These are phyloP conservation scores for Aphidius ervi DNA, from an alignment of 1,140 invertebrate species.

Conservation along the genomic window DNA sequence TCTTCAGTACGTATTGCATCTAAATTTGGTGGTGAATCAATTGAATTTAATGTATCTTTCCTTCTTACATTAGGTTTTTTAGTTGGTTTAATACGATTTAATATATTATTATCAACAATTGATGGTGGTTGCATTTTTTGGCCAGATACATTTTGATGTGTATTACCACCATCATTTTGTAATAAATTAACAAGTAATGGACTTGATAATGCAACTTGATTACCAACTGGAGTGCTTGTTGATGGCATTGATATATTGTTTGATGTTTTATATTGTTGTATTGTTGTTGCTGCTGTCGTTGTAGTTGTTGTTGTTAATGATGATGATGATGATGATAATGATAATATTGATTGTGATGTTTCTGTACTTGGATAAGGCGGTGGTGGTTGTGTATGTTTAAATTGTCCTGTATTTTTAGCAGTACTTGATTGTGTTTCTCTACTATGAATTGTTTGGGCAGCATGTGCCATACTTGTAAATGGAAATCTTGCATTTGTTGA, in stretches of 20 bases:
- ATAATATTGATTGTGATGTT: conserved; percentile 25
- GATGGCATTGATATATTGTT: conserved; percentile 29
- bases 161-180: conserved; percentile 73
- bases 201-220: conserved; percentile 72
- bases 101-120: conserved; percentile 46
- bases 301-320: conserved; percentile 23
- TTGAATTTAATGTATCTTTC: conserved; percentile 37
- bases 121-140: conserved; percentile 55
- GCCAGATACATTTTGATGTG: conserved; percentile 48
- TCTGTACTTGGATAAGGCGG: conserved; percentile 52
- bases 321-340: neutral
- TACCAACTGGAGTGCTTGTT: conserved; percentile 33
- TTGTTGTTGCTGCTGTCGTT: conserved; percentile 35
- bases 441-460: conserved; percentile 60
- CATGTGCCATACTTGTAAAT: conserved; percentile 87
- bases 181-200: conserved; percentile 87
- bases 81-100: conserved; percentile 49
- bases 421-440: conserved; percentile 43
- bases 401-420: conserved; percentile 45
- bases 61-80: conserved; percentile 49
- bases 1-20: conserved; percentile 47
- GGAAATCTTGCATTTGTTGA: conserved; percentile 64
- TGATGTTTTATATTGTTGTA: conserved; percentile 41
- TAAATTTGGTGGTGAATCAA: conserved; percentile 42
- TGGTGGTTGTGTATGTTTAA: conserved; percentile 48